Evolutionary conservation across 2,888 invertebrate genomes (phyloP).

Genomic region (Sturmia bella): DNA sequence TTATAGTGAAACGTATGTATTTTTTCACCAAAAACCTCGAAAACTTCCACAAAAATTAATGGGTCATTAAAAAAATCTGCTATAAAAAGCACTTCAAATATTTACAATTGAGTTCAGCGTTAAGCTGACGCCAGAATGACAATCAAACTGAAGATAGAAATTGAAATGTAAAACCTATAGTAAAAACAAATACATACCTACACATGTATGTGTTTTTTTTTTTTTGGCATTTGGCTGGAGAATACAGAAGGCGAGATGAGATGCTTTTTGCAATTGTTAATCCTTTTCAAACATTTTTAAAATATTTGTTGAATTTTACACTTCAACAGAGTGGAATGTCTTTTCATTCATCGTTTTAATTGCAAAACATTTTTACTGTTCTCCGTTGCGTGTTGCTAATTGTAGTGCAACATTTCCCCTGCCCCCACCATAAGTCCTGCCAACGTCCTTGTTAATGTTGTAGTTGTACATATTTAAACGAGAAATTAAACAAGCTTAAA

Average conservation of each 20-base stretch:
- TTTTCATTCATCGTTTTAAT: conserved; percentile 46
- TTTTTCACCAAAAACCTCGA: conserved; percentile 4
- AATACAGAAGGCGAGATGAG: no score
- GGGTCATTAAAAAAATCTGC: conserved; percentile 29
- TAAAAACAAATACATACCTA: no score
- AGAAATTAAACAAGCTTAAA: conserved; percentile 57
- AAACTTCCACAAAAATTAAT: conserved; percentile 17
- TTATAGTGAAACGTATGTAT: neutral
- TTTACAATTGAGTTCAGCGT: conserved; percentile 20
- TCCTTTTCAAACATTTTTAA: neutral
- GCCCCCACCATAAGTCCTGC: neutral
- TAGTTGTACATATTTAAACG: conserved; percentile 51
- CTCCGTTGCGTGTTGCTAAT: neutral
- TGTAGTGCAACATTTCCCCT: neutral
- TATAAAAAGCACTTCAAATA: conserved; percentile 9
- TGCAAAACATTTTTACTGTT: conserved; percentile 30
- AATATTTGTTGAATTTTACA: conserved; percentile 42
- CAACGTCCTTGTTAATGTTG: conserved; percentile 27
- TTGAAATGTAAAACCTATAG: neutral
- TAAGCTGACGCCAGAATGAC: conserved; percentile 37
- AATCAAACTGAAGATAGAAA: neutral
- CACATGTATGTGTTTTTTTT: no score
- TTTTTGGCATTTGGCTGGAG: no score
- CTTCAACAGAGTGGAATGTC: conserved; percentile 31
- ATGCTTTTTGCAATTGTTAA: neutral